Evolutionary conservation across 2,888 invertebrate species (phyloP).

Genomic region (Agriopis leucophaearia): DNA sequence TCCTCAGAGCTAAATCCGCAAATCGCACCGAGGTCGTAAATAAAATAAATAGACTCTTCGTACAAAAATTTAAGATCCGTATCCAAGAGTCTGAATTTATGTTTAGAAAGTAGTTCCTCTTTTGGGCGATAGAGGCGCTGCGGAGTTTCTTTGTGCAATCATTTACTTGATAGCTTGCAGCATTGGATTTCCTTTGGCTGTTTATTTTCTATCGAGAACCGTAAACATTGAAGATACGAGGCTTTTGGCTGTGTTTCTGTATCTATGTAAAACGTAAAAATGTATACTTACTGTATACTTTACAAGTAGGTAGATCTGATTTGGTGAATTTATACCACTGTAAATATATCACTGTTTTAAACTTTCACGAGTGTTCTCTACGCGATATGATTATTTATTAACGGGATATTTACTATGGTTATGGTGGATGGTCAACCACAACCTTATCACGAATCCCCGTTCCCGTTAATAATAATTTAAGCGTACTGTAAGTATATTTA

Average conservation of each 20-base stretch:
- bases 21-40: no score
- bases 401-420: no score
- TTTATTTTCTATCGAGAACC: slow-evolving; percentile 6
- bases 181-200: slow-evolving; percentile 28
- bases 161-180: slow-evolving; percentile 27
- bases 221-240: slow-evolving; percentile 7
- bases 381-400: no score
- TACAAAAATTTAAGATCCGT: not conserved
- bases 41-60: no score
- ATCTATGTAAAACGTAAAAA: not conserved
- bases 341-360: no score
- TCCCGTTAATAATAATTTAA: not conserved
- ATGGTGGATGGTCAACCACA: no score
- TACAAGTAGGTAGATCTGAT: no score
- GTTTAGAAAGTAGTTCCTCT: not conserved
- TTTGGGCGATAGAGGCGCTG: slow-evolving; percentile 14
- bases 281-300: no score
- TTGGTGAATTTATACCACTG: no score
- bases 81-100: not conserved
- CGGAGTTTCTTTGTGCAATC: slow-evolving; percentile 23
- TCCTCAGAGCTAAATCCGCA: not conserved
- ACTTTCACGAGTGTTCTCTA: no score
- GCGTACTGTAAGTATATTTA: no score
- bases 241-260: not conserved
- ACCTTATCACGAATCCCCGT: not conserved